These are phyloP conservation scores for Daktulosphaira vitifoliae DNA, from an alignment of 1,140 invertebrate genomes.

Conservation along the genomic window DNA sequence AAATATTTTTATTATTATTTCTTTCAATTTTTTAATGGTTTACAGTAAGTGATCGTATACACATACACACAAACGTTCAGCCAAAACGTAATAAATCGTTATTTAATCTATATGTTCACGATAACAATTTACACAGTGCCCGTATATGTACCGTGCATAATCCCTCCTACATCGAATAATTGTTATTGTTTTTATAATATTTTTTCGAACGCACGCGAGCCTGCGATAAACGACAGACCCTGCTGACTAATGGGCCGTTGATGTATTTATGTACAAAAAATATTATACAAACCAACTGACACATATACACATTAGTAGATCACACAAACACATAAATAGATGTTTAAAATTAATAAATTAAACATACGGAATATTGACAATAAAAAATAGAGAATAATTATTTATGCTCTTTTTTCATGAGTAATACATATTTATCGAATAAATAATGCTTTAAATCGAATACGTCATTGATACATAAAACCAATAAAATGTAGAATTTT, in stretches of 20 bases:
- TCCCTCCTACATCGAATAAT: not conserved
- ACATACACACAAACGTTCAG: not conserved
- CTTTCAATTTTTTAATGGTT: not conserved
- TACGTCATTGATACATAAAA: too few relatives aligned
- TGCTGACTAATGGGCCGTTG: conserved; percentile 30
- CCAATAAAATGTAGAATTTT: too few relatives aligned
- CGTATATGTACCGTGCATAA: not conserved
- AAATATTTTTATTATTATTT: not conserved
- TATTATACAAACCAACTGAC: too few relatives aligned
- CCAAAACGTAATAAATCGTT: conserved; percentile 28
- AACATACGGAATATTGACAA: too few relatives aligned
- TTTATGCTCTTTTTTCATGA: conserved; percentile 21
- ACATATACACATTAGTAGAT: too few relatives aligned
- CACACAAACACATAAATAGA: too few relatives aligned
- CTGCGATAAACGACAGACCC: conserved; percentile 27
- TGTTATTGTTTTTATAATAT: conserved; percentile 27
- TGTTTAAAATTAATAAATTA: too few relatives aligned
- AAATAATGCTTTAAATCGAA: too few relatives aligned
- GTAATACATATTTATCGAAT: conserved; percentile 3
- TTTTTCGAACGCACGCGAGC: not conserved
- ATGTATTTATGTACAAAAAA: conserved; percentile 7
- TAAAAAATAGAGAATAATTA: not conserved
- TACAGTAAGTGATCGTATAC: too few relatives aligned
- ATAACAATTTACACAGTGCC: conserved; percentile 14
- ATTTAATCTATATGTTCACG: conserved; percentile 9